phyloP scores from a whole-genome alignment of 2,797 vertebrate species.

The Petrocephalus schoutedeni region DNA sequence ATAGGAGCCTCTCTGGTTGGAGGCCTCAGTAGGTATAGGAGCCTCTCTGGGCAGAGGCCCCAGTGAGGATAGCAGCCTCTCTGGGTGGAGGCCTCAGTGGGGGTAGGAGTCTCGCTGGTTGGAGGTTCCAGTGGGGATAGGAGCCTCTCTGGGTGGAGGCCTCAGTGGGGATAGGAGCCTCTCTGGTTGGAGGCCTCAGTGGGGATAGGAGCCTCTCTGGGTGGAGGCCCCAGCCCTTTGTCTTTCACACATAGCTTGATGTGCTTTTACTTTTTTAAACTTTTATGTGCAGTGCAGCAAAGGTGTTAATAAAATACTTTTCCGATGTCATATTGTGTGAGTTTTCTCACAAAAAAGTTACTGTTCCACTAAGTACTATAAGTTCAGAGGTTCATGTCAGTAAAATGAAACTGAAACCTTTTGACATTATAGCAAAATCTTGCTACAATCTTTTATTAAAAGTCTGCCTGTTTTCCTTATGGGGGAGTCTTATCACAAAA shows the following conservation, averaged over 20 bases:
- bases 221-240: neutral
- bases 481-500: neutral
- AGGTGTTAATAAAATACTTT: neutral
- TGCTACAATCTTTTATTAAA: neutral
- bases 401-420: constrained; percentile 5
- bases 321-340: neutral
- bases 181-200: too few relatives aligned
- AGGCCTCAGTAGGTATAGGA: neutral
- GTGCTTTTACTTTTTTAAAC: neutral
- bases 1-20: too few relatives aligned
- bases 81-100: too few relatives aligned
- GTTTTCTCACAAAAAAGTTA: neutral
- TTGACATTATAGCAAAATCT: neutral
- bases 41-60: neutral
- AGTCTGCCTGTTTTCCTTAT: neutral
- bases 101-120: neutral
- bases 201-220: neutral
- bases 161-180: neutral
- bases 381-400: neutral
- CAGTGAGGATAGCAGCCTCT: neutral
- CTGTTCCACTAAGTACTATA: neutral
- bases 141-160: neutral
- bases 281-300: neutral
- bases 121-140: too few relatives aligned
- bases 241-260: neutral